Evolutionary conservation across 2,888 invertebrate species (phyloP), one percentile per base, ranked within the genome.

Genomic region (Platerodrilus igneus): DNA sequence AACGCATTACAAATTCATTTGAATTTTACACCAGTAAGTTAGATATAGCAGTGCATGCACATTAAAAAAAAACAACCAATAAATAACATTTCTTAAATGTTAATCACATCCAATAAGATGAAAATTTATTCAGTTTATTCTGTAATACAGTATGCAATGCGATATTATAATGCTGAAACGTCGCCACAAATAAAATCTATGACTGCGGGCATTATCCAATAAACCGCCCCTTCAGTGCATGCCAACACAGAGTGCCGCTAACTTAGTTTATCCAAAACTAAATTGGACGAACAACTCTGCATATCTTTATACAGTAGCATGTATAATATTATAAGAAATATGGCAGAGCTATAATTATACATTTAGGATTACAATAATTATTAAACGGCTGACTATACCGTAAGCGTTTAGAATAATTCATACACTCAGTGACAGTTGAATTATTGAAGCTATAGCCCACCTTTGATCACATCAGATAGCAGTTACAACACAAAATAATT

Each of bases 321-420:
- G 64, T 63, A 65, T 65, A 65, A 64, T 64, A n/a, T n/a, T n/a
- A 60, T 63, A 61, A 65, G 63, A 66, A 66, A 63, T 58, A 56
- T 60, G 54, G 45, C 50, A 57, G 60, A 58, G 60, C 56, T 66
- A 60, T 66, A 68, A 68, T 68, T 67, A 68, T 63, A 66, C 60
- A 66, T 66, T 66, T 64, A 59, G 60, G 66, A 67, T 67, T 63
- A 67, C 63, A 63, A 66, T n/a, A n/a, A n/a, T 66, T 61, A 66
- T 66, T 66, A 66, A 63, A 58, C 62, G 55, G 56, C 51, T 57
- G 58, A 57, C 56, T 55, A 56, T 60, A 59, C 58, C 54, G 41
- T 38, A 45, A 41, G 38, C 41, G 38, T 37, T 37, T 37, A 22
- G 29, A 41, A 41, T 54, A 51, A 54, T 54, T 54, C 53, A 54